Conservation (phyloP, 2,797 vertebrate species). For the Poecilia wingei region DNA sequence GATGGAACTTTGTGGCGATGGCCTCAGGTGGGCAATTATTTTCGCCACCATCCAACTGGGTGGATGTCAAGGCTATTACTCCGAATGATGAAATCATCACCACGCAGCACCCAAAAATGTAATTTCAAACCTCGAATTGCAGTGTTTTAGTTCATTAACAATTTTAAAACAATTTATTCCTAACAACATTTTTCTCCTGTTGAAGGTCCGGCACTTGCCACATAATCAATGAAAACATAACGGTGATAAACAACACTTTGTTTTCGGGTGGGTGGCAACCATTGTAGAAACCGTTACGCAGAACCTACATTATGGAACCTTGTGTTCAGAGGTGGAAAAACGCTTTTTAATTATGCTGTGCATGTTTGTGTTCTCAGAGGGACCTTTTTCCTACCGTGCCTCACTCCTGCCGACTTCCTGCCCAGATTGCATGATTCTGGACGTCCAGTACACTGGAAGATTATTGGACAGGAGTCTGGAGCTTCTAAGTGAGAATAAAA, state of each 20-base stretch:
- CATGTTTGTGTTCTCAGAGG: not conserved
- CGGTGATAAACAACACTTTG: not conserved
- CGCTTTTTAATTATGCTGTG: not conserved
- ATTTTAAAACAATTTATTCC: not conserved
- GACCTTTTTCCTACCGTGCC: not conserved
- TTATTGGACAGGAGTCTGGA: not conserved
- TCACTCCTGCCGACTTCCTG: not conserved
- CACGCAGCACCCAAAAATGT: conserved; percentile 26
- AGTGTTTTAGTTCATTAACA: not conserved
- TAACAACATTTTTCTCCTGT: not conserved
- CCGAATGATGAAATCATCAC: conserved; percentile 9
- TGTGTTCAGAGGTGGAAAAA: not conserved
- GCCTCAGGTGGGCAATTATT: rapidly evolving
- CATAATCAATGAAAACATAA: not conserved
- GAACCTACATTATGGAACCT: not conserved
- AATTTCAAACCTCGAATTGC: not conserved
- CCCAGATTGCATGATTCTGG: not conserved
- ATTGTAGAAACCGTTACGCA: not conserved
- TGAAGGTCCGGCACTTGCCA: not conserved
- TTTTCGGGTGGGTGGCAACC: not conserved
- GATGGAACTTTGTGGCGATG: conserved; percentile 35
- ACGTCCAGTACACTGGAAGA: too few relatives aligned
- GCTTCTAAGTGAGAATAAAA: not conserved
- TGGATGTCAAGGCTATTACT: not conserved
- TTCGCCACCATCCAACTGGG: not conserved